Base-by-base conservation (phyloP, 1,140 invertebrate species). In the Dreissena polymorpha region DNA sequence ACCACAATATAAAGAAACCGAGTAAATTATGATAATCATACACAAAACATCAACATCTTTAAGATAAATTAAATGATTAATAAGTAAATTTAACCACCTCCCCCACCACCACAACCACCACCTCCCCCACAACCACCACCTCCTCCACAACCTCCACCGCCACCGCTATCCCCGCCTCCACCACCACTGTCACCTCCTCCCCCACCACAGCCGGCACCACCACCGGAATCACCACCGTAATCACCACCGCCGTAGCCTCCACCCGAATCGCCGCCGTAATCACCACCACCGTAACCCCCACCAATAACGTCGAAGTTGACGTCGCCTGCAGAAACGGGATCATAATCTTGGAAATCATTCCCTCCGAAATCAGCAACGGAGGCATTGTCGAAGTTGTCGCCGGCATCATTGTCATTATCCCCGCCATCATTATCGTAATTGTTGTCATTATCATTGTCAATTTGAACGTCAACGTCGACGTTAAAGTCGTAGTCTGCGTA, bases 401-500 rank as follows among this genome's bases (percentile, higher is more conserved):
- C 39, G 39, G 39, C 39, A 8, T 39, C 39, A 39, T 39, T 39
- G 39, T 39, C 39, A 39, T 39, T 39, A 39, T 39, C 8, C 8
- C 39, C 39, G 21, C 53, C 39, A 65, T 67, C 74, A 68, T 25
- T 53, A 68, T 71, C 51, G 60, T 70, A 60, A 39, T 39, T 39
- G 39, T 39, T 39, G 51, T 79, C 25, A 3, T 51, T 21, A 53
- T 79, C 18, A 2, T 65, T 63, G 53, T 79, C 53, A 14, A 78
- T 21, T 23, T 78, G 39, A 7, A 68, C 51, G 50, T 78, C 64
- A 3, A 79, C 51, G 23, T 70, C 50, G 39, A 68, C 51, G 55
- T 79, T 68, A 50, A 55, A 57, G 57, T 79, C 76, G 71, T 79
- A 79, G 65, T 79, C 76, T 23, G 49, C 67, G 63, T 79, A 79